Base-by-base conservation (phyloP, 2,888 invertebrate species). In the Polietes domitor region DNA sequence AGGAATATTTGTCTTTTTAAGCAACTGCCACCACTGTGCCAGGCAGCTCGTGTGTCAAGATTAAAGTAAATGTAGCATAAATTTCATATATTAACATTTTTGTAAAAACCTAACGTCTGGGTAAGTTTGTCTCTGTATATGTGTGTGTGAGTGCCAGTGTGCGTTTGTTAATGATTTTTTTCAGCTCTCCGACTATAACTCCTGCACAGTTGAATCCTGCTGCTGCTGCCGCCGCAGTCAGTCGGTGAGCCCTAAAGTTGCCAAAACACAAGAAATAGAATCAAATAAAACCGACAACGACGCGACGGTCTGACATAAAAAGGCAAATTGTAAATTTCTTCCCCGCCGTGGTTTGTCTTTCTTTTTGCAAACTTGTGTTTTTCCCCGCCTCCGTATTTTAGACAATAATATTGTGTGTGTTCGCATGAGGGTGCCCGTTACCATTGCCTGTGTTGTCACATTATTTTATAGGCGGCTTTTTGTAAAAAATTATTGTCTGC, bases 401-500 rank as follows among this genome's bases (percentile, higher is more conserved):
- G 0, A n/a, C 63, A 9, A 2, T 24, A 53, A 21, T 19, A 53
- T 53, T 58, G 2, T 12, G 55, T 58, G 10, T 58, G 21, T 58
- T 21, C n/a, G n/a, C n/a, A n/a, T n/a, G n/a, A n/a, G n/a, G n/a
- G n/a, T n/a, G n/a, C n/a, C 28, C 41, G 26, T 61, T 28, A 32
- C 2, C 26, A n/a, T 17, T 63, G 17, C 2, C 63, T 63, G 19
- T n/a, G 63, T 63, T 63, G 63, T 63, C 63, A 63, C 63, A 28
- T 63, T 63, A 63, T 63, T 63, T 19, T 63, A 32, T 32, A n/a
- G 63, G 32, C 2, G 32, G 24, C n/a, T 63, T 63, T 63, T 63
- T 28, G 63, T 19, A 15, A 63, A 63, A 63, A 63, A 63, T 32
- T 63, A 58, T 58, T 58, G 58, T 24, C 26, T 58, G 47, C n/a